Conservation (phyloP, 2,797 vertebrate genomes). For the Sardinella longiceps region DNA sequence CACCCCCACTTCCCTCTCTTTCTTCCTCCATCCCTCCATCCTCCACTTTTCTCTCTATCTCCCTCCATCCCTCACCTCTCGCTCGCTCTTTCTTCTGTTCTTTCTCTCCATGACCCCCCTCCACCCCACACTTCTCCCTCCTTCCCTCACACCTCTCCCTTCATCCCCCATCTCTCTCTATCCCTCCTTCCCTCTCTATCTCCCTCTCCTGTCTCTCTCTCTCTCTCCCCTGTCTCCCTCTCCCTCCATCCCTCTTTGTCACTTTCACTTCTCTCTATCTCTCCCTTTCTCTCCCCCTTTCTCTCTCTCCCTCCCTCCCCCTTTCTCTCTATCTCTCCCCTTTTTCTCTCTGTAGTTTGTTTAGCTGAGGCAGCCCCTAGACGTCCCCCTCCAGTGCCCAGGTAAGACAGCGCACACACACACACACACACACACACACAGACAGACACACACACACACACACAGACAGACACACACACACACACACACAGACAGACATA, state of each 20-base stretch:
- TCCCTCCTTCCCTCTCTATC: neutral
- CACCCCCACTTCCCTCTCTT: slow-evolving; percentile 16
- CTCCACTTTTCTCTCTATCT: neutral
- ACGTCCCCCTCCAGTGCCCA: slow-evolving; percentile 50
- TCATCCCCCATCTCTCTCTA: slow-evolving; percentile 12
- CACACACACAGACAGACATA: too few relatives aligned
- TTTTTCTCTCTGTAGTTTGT: slow-evolving; percentile 68
- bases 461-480: too few relatives aligned
- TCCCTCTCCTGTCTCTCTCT: slow-evolving; percentile 30
- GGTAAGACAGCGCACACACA: slow-evolving; percentile 58
- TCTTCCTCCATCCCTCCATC: slow-evolving; percentile 20
- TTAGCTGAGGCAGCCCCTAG: slow-evolving; percentile 67
- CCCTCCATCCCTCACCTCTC: slow-evolving; percentile 38
- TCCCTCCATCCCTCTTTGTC: neutral
- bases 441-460: too few relatives aligned
- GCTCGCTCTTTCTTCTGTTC: slow-evolving; percentile 25
- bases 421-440: too few relatives aligned
- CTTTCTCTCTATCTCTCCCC: slow-evolving; percentile 35
- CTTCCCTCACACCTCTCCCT: slow-evolving; percentile 38
- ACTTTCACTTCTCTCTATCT: too few relatives aligned
- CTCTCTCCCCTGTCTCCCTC: neutral
- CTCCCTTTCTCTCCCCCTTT: neutral
- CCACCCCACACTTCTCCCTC: neutral
- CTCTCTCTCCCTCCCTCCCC: neutral
- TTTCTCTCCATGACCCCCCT: too few relatives aligned